A percentile compares a stretch with the other conserved stretches of the same genome.
phyloP scores from a whole-genome alignment of 30 jellyfish, hydroid and myxozoan genomes.

The Hydra vulgaris region DNA sequence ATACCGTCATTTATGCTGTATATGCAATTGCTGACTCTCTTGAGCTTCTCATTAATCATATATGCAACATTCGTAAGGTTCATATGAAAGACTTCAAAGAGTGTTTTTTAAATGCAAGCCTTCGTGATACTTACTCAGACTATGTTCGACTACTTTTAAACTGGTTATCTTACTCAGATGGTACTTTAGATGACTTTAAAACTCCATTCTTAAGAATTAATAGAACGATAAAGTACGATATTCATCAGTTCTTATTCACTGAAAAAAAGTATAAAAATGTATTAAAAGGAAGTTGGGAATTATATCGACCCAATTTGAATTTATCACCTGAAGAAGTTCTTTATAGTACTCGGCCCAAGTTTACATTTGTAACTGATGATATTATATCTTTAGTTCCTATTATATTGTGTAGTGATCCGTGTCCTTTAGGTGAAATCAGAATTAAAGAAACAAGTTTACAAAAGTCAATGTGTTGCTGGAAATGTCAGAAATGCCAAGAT shows the following conservation, averaged over 20 bases:
- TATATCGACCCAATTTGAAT: neutral
- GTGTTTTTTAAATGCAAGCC: slow-evolving; percentile 18
- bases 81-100: neutral
- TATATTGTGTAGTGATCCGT: slow-evolving; percentile 54
- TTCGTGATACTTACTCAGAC: slow-evolving; percentile 2
- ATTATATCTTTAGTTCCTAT: slow-evolving; percentile 1
- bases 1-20: slow-evolving; percentile 48
- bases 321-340: slow-evolving; percentile 9
- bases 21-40: slow-evolving; percentile 42
- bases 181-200: slow-evolving; percentile 37
- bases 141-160: slow-evolving; percentile 8
- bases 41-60: slow-evolving; percentile 15
- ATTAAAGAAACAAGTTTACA: slow-evolving; percentile 7
- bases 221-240: slow-evolving; percentile 28
- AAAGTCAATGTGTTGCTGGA: slow-evolving; percentile 64
- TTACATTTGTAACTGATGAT: no score
- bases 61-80: slow-evolving; percentile 15
- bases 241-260: neutral
- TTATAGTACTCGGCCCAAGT: slow-evolving; percentile 10
- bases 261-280: neutral
- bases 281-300: slow-evolving; percentile 6
- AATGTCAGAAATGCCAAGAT: slow-evolving; percentile 31
- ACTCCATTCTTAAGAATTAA: slow-evolving; percentile 22
- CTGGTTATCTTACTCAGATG: slow-evolving; percentile 41
- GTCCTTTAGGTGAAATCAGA: slow-evolving; percentile 26